Percentiles rank a stretch among this genome's conserved stretches.
These are phyloP conservation scores for Ophion costatus DNA, from an alignment of 2,888 invertebrate species.

Conservation along the genomic window DNA sequence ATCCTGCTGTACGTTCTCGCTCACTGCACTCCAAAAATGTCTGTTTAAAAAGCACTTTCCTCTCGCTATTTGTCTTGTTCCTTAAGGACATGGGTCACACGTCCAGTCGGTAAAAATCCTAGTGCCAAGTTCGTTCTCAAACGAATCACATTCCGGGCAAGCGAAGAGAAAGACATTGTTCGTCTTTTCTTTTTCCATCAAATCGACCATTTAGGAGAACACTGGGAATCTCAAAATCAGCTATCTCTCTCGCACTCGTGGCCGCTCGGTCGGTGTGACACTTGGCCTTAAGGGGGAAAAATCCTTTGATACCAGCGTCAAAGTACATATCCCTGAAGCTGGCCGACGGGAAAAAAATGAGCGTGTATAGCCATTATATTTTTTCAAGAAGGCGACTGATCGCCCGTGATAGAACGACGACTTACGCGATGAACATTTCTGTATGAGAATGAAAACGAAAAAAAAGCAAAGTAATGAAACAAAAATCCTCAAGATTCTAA, in stretches of 20 bases:
- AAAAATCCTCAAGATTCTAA: background rate
- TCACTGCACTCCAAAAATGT: slow-evolving; percentile 36
- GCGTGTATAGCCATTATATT: slow-evolving; percentile 55
- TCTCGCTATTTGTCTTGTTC: slow-evolving; percentile 54
- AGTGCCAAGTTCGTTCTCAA: too few species aligned
- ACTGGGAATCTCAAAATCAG: too few species aligned
- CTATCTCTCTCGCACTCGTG: too few species aligned
- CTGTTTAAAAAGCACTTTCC: slow-evolving; percentile 31
- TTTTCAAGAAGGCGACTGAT: slow-evolving; percentile 50
- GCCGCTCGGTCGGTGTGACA: too few species aligned
- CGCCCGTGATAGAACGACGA: background rate
- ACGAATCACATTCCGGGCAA: too few species aligned
- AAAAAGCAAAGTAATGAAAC: background rate
- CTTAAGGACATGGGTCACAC: too few species aligned
- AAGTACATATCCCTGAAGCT: slow-evolving; percentile 20
- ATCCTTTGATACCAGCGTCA: slow-evolving; percentile 8
- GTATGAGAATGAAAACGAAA: background rate
- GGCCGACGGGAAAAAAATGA: slow-evolving; percentile 39
- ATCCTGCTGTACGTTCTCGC: slow-evolving; percentile 30
- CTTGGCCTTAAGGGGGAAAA: too few species aligned
- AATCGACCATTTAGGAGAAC: too few species aligned
- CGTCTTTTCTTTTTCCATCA: too few species aligned
- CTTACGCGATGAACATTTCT: background rate
- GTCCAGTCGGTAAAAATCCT: too few species aligned
- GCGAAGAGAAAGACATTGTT: too few species aligned